These are phyloP conservation scores for Theocolax elegans DNA, from an alignment of 1,140 invertebrate genomes.

Conservation along the genomic window DNA sequence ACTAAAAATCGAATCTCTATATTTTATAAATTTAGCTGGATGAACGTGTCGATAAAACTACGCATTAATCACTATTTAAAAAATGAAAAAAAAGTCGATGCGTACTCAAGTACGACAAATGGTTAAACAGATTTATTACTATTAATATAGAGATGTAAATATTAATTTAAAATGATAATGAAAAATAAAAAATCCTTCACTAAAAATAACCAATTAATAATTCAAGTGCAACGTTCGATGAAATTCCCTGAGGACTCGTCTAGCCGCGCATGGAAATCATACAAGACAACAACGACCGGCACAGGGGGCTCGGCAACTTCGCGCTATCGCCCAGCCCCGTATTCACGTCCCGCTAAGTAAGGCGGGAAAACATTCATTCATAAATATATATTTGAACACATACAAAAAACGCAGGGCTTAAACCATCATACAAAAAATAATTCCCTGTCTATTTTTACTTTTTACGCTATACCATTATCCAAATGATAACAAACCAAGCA, in stretches of 20 bases:
- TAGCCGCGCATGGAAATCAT: conserved; percentile 67
- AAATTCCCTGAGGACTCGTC: conserved; percentile 67
- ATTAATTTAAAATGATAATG: too few relatives aligned
- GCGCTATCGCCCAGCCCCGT: conserved; percentile 64
- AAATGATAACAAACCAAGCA: neutral
- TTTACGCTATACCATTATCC: neutral
- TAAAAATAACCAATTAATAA: too few relatives aligned
- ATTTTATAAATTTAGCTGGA: too few relatives aligned
- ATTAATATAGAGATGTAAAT: too few relatives aligned
- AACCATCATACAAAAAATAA: too few relatives aligned
- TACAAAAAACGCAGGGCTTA: neutral
- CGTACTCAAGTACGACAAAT: too few relatives aligned
- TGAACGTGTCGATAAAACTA: too few relatives aligned
- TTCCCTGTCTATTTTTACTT: too few relatives aligned
- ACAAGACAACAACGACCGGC: conserved; percentile 65
- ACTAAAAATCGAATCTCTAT: too few relatives aligned
- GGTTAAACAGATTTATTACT: too few relatives aligned
- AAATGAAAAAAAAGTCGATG: too few relatives aligned
- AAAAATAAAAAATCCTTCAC: conserved; percentile 38
- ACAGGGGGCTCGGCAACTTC: conserved; percentile 60
- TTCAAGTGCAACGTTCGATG: conserved; percentile 59
- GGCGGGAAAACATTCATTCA: conserved; percentile 11
- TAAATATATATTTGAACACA: neutral
- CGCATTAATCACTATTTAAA: too few relatives aligned
- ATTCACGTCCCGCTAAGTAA: conserved; percentile 66